Percentiles rank a stretch among this genome's conserved stretches.
Evolutionary conservation across 2,113 vertebrate genomes (phyloP).

Genomic region (Rattus rattus): DNA sequence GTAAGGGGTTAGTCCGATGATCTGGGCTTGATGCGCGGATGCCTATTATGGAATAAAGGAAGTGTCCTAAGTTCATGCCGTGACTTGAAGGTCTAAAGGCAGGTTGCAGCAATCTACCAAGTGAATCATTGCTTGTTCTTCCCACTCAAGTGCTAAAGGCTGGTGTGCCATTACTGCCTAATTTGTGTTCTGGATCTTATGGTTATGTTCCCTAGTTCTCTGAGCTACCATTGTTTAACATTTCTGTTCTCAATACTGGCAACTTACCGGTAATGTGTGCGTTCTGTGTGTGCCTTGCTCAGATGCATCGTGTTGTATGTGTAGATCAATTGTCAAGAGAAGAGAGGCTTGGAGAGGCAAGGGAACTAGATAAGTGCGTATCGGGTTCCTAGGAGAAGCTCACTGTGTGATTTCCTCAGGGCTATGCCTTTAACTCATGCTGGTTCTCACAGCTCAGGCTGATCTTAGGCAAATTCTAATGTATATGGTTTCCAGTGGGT

Average conservation of each 20-base stretch:
- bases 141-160: neutral
- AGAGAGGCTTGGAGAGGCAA: neutral
- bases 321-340: neutral
- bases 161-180: neutral
- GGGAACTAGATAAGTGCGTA: neutral
- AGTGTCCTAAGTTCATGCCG: neutral
- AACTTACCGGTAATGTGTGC: neutral
- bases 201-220: neutral
- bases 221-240: neutral
- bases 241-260: neutral
- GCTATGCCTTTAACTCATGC: neutral
- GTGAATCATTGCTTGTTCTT: conserved; percentile 26
- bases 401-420: neutral
- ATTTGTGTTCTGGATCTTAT: neutral
- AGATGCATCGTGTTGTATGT: neutral
- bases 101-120: conserved; percentile 1
- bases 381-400: neutral
- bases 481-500: neutral
- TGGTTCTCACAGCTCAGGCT: neutral
- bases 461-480: neutral
- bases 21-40: neutral
- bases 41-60: neutral
- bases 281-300: neutral
- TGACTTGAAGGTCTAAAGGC: neutral
- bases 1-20: neutral